Base-by-base conservation (phyloP, 2,113 vertebrate genomes). In the Chionis minor region DNA sequence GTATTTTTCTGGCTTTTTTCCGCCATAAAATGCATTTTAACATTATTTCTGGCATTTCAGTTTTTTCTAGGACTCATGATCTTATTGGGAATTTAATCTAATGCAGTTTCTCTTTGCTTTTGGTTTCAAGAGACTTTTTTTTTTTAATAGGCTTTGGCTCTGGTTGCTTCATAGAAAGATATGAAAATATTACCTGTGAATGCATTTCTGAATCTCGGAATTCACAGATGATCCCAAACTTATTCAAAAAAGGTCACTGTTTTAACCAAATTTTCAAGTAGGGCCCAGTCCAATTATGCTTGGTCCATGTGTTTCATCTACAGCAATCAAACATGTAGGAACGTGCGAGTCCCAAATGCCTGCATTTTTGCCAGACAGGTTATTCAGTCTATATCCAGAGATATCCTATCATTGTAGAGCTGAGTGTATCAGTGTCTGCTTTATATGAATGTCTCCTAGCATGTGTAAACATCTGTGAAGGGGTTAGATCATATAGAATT, bases 241-340 rank as follows among this genome's bases (percentile, higher is more conserved):
- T 55, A 35, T 13, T 72, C 32, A 59, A 5, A 71, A 47, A 27
- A 67, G n/a, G 32, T 54, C 1, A 4, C 40, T 62, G 5, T 71
- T 78, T 62, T 56, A 56, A 30, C 19, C 19, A 79, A 65, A 27
- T 79, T 35, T 23, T 79, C 5, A 0, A 16, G 10, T 51, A 72
- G 38, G 33, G 12, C 44, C 20, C 49, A 59, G 79, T 45, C 27
- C 22, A 6, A 1, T 54, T 83, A 11, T 14, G 32, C 69, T 55
- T 3, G 2, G 32, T 38, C 54, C 9, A 0, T 15, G 44, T 45
- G 14, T 55, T 65, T 69, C 12, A 12, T 7, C 9, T 51, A 5
- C 54, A 72, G 1, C 44, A 69, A 15, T 45, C 35, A 33, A 9
- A 47, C 32, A 23, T 54, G 33, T 38, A 38, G 55, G 56, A 87